Percentiles rank a stretch among this genome's conserved stretches.
Conservation (phyloP, 2,797 vertebrate genomes). For the Eremophila alpestris region DNA sequence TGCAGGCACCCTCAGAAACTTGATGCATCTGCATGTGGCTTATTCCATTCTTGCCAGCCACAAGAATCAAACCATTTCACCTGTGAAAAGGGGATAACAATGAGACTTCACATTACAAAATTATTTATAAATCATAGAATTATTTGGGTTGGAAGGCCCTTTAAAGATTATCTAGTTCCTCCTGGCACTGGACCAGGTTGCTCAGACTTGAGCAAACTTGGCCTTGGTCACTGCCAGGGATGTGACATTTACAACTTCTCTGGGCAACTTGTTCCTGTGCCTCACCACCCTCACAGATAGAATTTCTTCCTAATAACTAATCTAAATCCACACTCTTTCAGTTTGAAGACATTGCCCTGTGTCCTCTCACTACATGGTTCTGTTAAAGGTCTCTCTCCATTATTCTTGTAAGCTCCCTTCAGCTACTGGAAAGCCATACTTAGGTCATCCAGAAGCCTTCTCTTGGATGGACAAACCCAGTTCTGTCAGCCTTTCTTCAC, state of each 20-base stretch:
- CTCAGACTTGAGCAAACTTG: not conserved
- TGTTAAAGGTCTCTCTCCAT: not conserved
- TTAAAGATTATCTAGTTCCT: not conserved
- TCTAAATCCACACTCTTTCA: not conserved
- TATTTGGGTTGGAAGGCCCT: not conserved
- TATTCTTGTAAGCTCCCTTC: not conserved
- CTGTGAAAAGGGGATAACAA: not conserved
- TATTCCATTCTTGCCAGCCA: too few species aligned
- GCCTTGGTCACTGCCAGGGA: not conserved
- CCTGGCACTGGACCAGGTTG: not conserved
- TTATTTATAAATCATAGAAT: not conserved
- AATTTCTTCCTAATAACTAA: not conserved
- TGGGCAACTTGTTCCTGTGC: not conserved
- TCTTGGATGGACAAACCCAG: not conserved
- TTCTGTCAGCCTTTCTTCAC: not conserved
- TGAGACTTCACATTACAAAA: not conserved
- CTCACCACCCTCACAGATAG: not conserved
- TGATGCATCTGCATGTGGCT: too few species aligned
- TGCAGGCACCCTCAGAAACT: too few species aligned
- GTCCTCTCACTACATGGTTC: not conserved
- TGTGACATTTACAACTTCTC: not conserved
- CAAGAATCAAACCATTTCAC: not conserved
- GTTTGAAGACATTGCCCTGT: not conserved
- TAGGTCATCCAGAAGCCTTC: not conserved
- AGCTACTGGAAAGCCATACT: not conserved